Evolutionary conservation across 2,113 vertebrate species (phyloP).

Genomic region (Gila orcuttii): DNA sequence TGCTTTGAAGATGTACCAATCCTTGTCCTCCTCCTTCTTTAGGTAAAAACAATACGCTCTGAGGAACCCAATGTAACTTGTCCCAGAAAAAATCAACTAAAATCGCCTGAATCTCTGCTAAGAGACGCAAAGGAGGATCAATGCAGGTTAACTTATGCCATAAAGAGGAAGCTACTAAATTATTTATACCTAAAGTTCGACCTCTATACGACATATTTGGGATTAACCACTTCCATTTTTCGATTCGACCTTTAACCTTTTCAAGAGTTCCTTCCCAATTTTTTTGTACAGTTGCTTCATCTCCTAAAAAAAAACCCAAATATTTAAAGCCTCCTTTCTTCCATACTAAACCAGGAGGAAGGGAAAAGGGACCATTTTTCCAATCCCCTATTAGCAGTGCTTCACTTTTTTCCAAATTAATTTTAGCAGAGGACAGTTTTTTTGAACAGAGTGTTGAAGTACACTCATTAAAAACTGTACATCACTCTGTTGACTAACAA

Average conservation of each 20-base stretch:
- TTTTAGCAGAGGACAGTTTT: no score
- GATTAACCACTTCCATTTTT: not conserved
- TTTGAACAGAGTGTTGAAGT: not conserved
- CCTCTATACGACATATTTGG: not conserved
- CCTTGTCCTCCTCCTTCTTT: not conserved
- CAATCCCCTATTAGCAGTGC: no score
- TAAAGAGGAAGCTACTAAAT: not conserved
- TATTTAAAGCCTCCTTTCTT: not conserved
- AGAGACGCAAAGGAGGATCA: not conserved
- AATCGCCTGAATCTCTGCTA: not conserved
- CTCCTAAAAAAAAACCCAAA: not conserved
- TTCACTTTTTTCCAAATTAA: no score
- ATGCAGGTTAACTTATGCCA: not conserved
- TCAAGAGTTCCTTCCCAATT: not conserved
- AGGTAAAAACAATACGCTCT: not conserved
- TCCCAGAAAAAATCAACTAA: conserved; percentile 1
- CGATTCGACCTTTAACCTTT: not conserved
- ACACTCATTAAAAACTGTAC: not conserved
- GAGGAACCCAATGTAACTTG: conserved; percentile 8
- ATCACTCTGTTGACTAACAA: not conserved
- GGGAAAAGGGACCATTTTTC: no score
- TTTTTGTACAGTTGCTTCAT: not conserved
- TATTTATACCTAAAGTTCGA: not conserved
- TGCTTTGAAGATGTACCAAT: not conserved
- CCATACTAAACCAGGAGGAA: no score